Evolutionary conservation across 2,888 invertebrate genomes (phyloP), one percentile per base, ranked within the genome.

Genomic region (Endotricha flammealis): DNA sequence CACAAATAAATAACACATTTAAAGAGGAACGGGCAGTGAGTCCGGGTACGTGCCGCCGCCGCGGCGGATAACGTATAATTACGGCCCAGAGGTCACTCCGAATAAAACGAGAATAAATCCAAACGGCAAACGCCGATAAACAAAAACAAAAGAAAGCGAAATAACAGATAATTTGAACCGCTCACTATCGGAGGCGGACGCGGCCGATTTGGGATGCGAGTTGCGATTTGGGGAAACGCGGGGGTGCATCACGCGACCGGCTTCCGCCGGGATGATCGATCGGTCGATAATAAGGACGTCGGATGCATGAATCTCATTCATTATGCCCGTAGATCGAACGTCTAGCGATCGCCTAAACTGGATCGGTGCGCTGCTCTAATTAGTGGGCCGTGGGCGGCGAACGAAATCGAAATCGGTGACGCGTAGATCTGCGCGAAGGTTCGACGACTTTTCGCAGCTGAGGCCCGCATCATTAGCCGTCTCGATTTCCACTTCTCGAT

Each of bases 1-100:
- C 69, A 79, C 72, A 79, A 81, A 83, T 83, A 83, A 85, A 85
- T 81, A 83, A 82, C 70, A 68, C 69, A 78, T 79, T 80, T 77
- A 81, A 72, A 78, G 64, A 65, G 74, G 77, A 68, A 73, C 66
- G 66, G 55, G 62, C 68, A 50, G 54, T 50, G 49, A 64, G 55
- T 56, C 58, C 50, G 53, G 47, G 69, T 80, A 82, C 82, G 82
- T 80, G 77, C 65, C 54, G 54, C 42, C 53, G 57, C 53, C 42
- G 47, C 55, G 63, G 50, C 61, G 54, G 63, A 60, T 63, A 79
- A 68, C 79, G 48, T 77, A 64, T 80, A 76, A 86, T 86, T 82
- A 85, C 66, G 74, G 58, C 64, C 59, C 71, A 82, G 85, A 80
- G 86, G 85, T 86, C 86, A 85, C 68, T 72, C 74, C 78, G 75